phyloP scores from a whole-genome alignment of 2,888 invertebrate genomes.

The Trichogramma dendrolimi region DNA sequence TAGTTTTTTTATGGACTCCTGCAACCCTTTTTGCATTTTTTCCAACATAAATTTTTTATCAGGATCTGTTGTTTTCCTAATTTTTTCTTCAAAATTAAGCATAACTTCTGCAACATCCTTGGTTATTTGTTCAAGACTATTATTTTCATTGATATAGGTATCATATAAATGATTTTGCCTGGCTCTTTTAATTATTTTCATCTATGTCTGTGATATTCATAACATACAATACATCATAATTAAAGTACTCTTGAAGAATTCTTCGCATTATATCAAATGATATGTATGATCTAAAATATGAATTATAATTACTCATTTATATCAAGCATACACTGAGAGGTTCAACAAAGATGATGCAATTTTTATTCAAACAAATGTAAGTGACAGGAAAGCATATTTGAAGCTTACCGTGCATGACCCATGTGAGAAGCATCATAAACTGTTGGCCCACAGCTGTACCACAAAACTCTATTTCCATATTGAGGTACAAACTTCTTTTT shows the following conservation, averaged over 20 bases:
- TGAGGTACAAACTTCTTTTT: slow-evolving; percentile 87
- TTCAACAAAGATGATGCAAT: slow-evolving; percentile 18
- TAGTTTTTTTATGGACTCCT: slow-evolving; percentile 63
- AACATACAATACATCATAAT: slow-evolving; percentile 87
- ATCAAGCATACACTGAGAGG: too few relatives aligned
- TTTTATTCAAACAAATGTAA: background rate
- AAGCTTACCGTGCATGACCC: slow-evolving; percentile 91
- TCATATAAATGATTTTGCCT: slow-evolving; percentile 84
- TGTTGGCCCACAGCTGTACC: slow-evolving; percentile 99
- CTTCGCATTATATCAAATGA: slow-evolving; percentile 95
- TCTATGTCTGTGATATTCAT: slow-evolving; percentile 99
- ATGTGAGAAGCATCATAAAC: slow-evolving; percentile 99
- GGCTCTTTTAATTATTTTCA: slow-evolving; percentile 95
- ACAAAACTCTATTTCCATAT: slow-evolving; percentile 76
- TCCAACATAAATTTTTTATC: slow-evolving; percentile 86
- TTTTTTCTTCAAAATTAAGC: slow-evolving; percentile 59
- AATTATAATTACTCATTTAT: background rate
- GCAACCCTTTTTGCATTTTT: slow-evolving; percentile 67
- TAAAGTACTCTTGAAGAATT: slow-evolving; percentile 85
- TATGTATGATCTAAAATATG: slow-evolving; percentile 78
- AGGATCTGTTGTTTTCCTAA: slow-evolving; percentile 67
- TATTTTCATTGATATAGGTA: slow-evolving; percentile 63
- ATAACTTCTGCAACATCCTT: slow-evolving; percentile 70
- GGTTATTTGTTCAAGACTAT: slow-evolving; percentile 61
- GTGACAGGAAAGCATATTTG: background rate